Evolutionary conservation across 1,140 invertebrate species (phyloP), one percentile per base, ranked within the genome.

Genomic region (Trichonephila clavipes): DNA sequence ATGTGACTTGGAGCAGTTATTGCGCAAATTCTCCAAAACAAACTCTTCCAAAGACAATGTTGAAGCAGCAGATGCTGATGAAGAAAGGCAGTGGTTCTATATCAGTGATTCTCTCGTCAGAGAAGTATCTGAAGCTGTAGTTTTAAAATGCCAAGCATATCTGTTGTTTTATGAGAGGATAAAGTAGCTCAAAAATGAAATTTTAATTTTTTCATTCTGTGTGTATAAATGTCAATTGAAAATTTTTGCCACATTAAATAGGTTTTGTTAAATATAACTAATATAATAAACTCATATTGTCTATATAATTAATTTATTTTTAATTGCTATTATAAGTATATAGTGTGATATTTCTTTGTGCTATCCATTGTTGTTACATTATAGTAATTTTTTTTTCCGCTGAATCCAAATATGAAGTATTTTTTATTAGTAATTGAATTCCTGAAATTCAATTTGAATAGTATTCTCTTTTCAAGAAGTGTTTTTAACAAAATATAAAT

Each of bases 151-250:
- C 66, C 98, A 99, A 96, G 99, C 99, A n/a, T 99, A 99, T 96
- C 96, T 99, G 72, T 96, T 99, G 24, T 99, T 99, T 96, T 99
- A 99, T 96, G 98, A 99, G 96, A 97, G 98, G 95, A 97, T 98
- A 90, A 92, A 88, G 44, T 90, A 90, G 64, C 8, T 77, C 28
- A 77, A 16, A 77, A 28, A 34, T 34, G 6, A 18, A 77, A 40
- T 28, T 69, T 69, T 77, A 77, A 28, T 28, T 77, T 77, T 24
- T n/a, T 34, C n/a, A 18, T 10, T 77, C 28, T 77, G 28, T 77
- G 28, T 77, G 69, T 77, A 24, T 69, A 8, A 24, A 24, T 28
- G n/a, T 69, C 24, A 24, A 24, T 24, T 24, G 12, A 24, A 28
- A 28, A 14, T 28, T 69, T 69, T 24, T 69, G 66, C 66, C 24